phyloP scores from a whole-genome alignment of 2,888 invertebrate species.

The Epirrhoe alternata region DNA sequence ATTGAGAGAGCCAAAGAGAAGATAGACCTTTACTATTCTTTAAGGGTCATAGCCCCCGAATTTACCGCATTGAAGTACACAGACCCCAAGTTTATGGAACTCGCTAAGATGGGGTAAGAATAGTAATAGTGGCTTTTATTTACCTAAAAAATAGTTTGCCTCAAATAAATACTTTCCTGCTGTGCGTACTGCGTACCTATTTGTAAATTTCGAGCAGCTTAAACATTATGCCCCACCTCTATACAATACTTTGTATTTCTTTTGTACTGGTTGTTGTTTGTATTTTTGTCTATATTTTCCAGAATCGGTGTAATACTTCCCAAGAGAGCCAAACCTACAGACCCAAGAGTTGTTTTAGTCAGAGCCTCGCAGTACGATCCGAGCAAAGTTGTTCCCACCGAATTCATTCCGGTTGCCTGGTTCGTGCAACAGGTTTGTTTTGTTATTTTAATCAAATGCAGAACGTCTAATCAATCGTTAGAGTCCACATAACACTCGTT shows the following conservation, averaged over 20 bases:
- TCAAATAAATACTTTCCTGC: too few relatives aligned
- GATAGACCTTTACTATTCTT: constrained; percentile 85
- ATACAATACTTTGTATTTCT: neutral
- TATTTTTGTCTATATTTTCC: constrained; percentile 39
- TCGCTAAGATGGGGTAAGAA: constrained; percentile 56
- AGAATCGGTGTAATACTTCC: constrained; percentile 57
- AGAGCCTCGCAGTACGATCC: constrained; percentile 78
- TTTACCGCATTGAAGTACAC: constrained; percentile 59
- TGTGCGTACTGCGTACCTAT: too few relatives aligned
- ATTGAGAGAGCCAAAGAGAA: constrained; percentile 86
- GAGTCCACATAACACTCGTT: too few relatives aligned
- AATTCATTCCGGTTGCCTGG: constrained; percentile 51
- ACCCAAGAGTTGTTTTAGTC: constrained; percentile 79
- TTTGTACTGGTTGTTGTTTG: neutral
- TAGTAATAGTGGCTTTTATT: neutral
- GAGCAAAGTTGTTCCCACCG: constrained; percentile 53
- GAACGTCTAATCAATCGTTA: too few relatives aligned
- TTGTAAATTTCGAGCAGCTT: too few relatives aligned
- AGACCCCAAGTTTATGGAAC: constrained; percentile 56
- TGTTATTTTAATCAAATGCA: neutral
- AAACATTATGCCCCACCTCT: too few relatives aligned
- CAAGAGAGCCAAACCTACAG: constrained; percentile 51
- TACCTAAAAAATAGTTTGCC: too few relatives aligned
- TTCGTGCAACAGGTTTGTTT: constrained; percentile 55
- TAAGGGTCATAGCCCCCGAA: constrained; percentile 81